Evolutionary conservation across 2,888 invertebrate genomes (phyloP).

Genomic region (Petrophora chlorosata): DNA sequence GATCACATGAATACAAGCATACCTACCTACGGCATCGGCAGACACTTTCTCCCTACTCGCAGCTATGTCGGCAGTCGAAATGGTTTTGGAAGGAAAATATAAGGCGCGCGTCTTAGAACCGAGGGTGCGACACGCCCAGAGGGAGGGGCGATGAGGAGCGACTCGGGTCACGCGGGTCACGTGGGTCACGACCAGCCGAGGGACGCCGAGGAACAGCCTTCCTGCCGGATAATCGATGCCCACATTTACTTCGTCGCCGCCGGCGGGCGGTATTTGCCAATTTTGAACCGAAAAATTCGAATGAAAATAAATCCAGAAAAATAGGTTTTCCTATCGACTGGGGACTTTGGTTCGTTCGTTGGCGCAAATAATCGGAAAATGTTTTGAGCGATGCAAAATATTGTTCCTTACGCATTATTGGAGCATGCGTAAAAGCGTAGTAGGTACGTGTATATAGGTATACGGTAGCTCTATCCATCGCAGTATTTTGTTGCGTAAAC

Average conservation of each 20-base stretch:
- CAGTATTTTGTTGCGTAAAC: too few relatives aligned
- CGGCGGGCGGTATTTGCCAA: not conserved
- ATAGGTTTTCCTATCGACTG: too few relatives aligned
- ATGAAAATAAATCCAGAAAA: too few relatives aligned
- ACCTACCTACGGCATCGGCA: conserved; percentile 10
- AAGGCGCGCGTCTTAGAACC: conserved; percentile 55
- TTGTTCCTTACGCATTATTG: too few relatives aligned
- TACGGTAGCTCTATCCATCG: too few relatives aligned
- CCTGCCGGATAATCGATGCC: conserved; percentile 54
- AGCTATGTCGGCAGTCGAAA: conserved; percentile 42
- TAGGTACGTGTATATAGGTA: too few relatives aligned
- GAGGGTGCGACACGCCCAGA: conserved; percentile 58
- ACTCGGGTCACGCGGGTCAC: too few relatives aligned
- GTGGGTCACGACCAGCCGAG: conserved; percentile 56
- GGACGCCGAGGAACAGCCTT: conserved; percentile 56
- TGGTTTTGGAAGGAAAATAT: conserved; percentile 59
- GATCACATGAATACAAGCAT: conserved; percentile 6
- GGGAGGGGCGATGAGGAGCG: conserved; percentile 59
- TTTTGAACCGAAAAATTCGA: not conserved
- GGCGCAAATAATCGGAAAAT: too few relatives aligned
- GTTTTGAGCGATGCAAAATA: too few relatives aligned
- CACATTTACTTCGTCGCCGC: conserved; percentile 18
- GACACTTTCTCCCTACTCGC: conserved; percentile 12
- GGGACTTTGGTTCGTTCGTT: too few relatives aligned
- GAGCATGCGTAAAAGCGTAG: too few relatives aligned